Base-by-base conservation (phyloP, 2,888 invertebrate genomes). In the Phortica okadai region DNA sequence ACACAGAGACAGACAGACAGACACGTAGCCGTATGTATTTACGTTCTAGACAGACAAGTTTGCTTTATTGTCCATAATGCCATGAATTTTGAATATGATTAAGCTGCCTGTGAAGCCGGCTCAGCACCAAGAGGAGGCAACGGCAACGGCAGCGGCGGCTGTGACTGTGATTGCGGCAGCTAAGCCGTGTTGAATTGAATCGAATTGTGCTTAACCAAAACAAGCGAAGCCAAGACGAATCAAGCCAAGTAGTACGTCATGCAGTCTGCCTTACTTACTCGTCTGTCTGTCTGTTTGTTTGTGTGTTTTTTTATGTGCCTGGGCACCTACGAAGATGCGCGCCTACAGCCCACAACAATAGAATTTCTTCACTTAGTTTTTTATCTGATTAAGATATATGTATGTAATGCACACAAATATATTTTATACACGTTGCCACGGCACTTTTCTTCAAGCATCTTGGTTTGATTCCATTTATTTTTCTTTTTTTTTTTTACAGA, bases 11-110 rank as follows among this genome's bases (percentile, higher is more conserved):
- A 21, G 21, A 21, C 33, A 33, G 33, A 16, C 66, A 42, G 67
- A 67, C 62, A 33, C 54, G 62, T 21, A 21, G 21, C 21, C 21
- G 21, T 21, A 21, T 21, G 21, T 21, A 21, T 21, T 21, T 21
- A 54, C 33, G n/a, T 67, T 75, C 80, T 81, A 85, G 84, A 4
- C 33, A 33, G 33, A 33, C 85, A 81, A 83, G 87, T 80, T 21
- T n/a, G 16, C 21, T 45, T 44, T 69, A 69, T 14, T 54, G 41
- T 14, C 54, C 70, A 72, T 72, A 72, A 72, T 72, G 70, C 70
- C 70, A 56, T 72, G 70, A 54, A 72, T 72, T 72, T 72, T 72
- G 70, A 72, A 72, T 72, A 72, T 72, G 70, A 72, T 72, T 72
- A 72, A 33, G 33, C 42, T 41, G 66, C 14, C 42, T 11, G 25